Evolutionary conservation across 2,113 vertebrate genomes (phyloP), one percentile per base, ranked within the genome.

Genomic region (Saimiri boliviensis): DNA sequence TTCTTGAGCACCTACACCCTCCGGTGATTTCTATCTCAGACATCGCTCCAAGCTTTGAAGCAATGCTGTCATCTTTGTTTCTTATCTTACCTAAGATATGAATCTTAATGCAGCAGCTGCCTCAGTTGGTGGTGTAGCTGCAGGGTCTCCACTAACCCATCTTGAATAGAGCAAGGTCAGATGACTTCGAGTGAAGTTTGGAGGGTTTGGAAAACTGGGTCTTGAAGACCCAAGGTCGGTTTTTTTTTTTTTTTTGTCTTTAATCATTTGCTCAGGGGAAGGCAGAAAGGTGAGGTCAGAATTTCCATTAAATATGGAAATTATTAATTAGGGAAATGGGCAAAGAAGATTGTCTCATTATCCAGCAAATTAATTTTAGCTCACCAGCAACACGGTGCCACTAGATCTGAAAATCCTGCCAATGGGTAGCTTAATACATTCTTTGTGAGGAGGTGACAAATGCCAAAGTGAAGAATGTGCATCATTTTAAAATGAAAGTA

Each of bases 251-350:
- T 56, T 73, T 56, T 79, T 32, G 6, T 66, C 92, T 95, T 93
- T 94, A 94, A 92, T 92, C 21, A 91, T 58, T 95, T 88, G 58
- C 88, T 95, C 92, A 95, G 73, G 93, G 76, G 40, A 97, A 93
- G 79, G 93, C 11, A 90, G 94, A 90, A 95, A 86, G 52, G n/a
- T 49, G 52, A 82, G 79, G 52, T 92, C 52, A 89, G 77, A 83
- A 76, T 96, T 95, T 91, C 60, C 60, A 95, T 94, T 97, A 94
- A 92, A 90, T 56, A 91, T 96, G 68, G 47, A 96, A 96, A 88
- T 82, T 94, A 63, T 37, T 95, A 94, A 93, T 97, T 95, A 96
- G 54, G 74, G 60, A 91, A 97, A 96, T 95, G 37, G 73, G 47
- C 66, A 93, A 58, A 86, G 89, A 96, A 88, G 76, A 66, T 83